Base-by-base conservation (phyloP, 2,888 invertebrate genomes). In the Glaucopsyche alexis region DNA sequence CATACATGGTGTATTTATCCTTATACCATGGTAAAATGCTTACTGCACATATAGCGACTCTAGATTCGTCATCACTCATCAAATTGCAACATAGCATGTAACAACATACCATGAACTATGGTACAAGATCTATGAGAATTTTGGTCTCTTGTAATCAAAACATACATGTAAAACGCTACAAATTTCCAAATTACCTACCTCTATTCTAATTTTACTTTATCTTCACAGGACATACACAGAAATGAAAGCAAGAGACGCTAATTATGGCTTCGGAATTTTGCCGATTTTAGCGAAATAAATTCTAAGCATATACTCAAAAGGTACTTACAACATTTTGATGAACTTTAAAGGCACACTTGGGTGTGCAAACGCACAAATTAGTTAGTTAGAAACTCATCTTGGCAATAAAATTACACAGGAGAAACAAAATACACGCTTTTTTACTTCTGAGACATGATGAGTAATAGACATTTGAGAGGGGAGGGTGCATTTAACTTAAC, bases 371-470 rank as follows among this genome's bases (percentile, higher is more conserved):
- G 85, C 89, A 76, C 77, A 72, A 69, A 91, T 90, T 85, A 84
- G 87, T 87, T 89, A 94, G 95, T 77, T 96, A 97, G 94, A 94
- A 94, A 94, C 94, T 95, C 96, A 96, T 96, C 94, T 93, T 95
- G 76, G 94, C 94, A 90, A 93, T 94, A 90, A 88, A 87, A 88
- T 86, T 88, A 89, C 88, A 90, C 87, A 82, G 86, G 84, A 87
- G 91, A 90, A 90, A 88, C 82, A 89, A 90, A 85, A 80, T 85
- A 83, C 73, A 88, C 92, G 89, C 89, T 86, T 84, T 82, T 80
- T 78, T 87, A 88, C 66, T 86, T 84, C 80, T 81, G 83, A 82
- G 77, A 81, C 91, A 92, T 92, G 87, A 87, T 91, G 92, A 90
- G 89, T 90, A 91, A 91, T 89, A 84, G 83, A 80, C 67, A 45